Conservation (phyloP, 2,797 vertebrate species). For the Pangasius larnaudii region DNA sequence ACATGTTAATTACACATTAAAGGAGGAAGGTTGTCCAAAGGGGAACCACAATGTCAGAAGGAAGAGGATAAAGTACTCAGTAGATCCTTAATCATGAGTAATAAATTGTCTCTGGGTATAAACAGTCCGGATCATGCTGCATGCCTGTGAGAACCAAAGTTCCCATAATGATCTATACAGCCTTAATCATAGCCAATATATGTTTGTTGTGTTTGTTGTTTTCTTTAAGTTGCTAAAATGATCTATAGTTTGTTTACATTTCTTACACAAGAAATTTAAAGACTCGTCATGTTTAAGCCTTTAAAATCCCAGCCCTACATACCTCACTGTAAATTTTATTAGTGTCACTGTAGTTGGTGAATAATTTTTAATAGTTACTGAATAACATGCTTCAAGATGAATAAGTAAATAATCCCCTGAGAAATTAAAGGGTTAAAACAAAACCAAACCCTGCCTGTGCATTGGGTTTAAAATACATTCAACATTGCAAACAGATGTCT, state of each 20-base stretch:
- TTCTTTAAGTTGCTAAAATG: not conserved
- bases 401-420: not conserved
- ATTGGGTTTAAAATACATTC: slow-evolving; percentile 78
- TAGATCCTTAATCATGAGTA: not conserved
- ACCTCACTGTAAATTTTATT: not conserved
- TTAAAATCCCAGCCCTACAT: not conserved
- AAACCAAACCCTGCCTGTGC: slow-evolving; percentile 59
- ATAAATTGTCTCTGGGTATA: not conserved
- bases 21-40: not conserved
- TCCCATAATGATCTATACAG: not conserved
- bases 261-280: not conserved
- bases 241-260: not conserved
- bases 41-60: not conserved
- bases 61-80: not conserved
- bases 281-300: not conserved
- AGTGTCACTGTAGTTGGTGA: not conserved
- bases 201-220: not conserved
- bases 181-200: not conserved
- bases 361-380: not conserved
- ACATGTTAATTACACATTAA: not conserved
- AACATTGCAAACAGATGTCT: slow-evolving; percentile 81
- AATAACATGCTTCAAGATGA: not conserved
- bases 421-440: slow-evolving; percentile 35
- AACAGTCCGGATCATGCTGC: not conserved
- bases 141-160: not conserved